These are phyloP conservation scores for Zophobas atratus DNA, from an alignment of 1,140 invertebrate species.

Conservation along the genomic window DNA sequence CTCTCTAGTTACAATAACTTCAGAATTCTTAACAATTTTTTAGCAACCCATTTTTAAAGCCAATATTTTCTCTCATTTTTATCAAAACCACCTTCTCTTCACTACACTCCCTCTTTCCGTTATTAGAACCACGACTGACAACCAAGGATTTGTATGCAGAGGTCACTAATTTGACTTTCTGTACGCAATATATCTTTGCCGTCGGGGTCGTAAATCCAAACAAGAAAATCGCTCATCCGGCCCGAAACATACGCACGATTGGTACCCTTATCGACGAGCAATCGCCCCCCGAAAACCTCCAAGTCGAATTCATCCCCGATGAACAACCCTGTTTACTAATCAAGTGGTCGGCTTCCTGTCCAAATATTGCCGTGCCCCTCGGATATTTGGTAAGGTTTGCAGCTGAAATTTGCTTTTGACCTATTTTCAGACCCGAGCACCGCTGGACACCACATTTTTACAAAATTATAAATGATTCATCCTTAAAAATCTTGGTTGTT, in stretches of 20 bases:
- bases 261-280: constrained; percentile 20
- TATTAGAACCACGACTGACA: constrained; percentile 29
- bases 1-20: no score
- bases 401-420: no score
- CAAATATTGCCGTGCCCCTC: constrained; percentile 55
- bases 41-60: no score
- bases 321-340: constrained; percentile 58
- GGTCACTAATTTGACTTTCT: constrained; percentile 8
- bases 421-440: background rate
- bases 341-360: constrained; percentile 61
- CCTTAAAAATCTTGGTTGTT: background rate
- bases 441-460: background rate
- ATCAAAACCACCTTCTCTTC: no score
- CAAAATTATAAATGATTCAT: no score
- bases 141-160: constrained; percentile 10
- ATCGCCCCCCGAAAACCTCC: constrained; percentile 15
- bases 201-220: constrained; percentile 7
- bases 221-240: background rate
- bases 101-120: background rate
- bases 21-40: no score
- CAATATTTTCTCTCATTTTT: no score
- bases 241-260: constrained; percentile 20
- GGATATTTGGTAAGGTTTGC: constrained; percentile 59
- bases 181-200: constrained; percentile 36
- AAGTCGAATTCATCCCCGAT: constrained; percentile 56